Evolutionary conservation across 92 coral and sea anemone genomes (phyloP).

Genomic region (Siderastrea siderea): DNA sequence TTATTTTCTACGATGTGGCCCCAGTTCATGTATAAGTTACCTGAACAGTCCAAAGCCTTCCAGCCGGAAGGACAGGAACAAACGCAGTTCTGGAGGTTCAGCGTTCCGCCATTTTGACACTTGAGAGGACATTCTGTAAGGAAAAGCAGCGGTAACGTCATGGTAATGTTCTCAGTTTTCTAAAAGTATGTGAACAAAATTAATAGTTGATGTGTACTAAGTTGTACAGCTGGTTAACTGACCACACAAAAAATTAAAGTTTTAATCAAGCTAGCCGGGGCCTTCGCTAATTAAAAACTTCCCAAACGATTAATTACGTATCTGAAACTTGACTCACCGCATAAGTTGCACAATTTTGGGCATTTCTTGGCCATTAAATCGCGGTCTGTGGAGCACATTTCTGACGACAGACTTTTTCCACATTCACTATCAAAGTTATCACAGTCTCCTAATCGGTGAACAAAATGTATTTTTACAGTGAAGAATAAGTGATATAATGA

Average conservation of each 20-base stretch:
- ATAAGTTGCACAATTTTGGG: constrained; percentile 77
- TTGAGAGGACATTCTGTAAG: constrained; percentile 67
- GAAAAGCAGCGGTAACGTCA: too few species aligned
- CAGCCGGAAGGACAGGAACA: constrained; percentile 66
- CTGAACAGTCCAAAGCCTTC: constrained; percentile 81
- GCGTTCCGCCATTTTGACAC: constrained; percentile 72
- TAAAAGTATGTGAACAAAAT: too few species aligned
- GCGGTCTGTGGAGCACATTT: constrained; percentile 55
- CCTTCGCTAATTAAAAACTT: too few species aligned
- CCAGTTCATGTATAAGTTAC: constrained; percentile 1
- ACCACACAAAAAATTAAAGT: too few species aligned
- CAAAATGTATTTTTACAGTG: background rate
- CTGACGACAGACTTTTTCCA: constrained; percentile 50
- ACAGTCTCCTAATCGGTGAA: constrained; percentile 61
- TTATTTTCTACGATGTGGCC: background rate
- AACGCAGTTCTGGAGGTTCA: constrained; percentile 43
- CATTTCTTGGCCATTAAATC: constrained; percentile 74
- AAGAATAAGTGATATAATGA: too few species aligned
- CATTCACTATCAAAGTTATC: constrained; percentile 63
- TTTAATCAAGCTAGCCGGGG: too few species aligned
- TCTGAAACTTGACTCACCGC: constrained; percentile 50
- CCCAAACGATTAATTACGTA: too few species aligned
- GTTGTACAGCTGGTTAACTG: too few species aligned
- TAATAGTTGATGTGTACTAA: too few species aligned
- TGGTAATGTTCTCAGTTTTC: too few species aligned